Evolutionary conservation across 2,888 invertebrate species (phyloP), one percentile per base, ranked within the genome.

Genomic region (Drosophila prolongata): DNA sequence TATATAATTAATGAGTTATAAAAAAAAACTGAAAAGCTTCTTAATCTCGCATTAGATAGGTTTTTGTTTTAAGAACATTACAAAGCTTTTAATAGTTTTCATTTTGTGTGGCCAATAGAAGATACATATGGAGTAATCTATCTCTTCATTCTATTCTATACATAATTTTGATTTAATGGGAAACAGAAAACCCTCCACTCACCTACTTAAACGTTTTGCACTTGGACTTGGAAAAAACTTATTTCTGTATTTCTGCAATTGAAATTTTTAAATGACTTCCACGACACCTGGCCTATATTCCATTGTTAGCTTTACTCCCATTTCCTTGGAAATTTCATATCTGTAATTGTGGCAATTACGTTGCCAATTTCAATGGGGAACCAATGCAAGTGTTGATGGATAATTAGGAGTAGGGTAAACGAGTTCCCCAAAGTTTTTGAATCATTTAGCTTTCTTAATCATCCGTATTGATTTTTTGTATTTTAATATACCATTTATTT

Each of bases 261-360:
- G 75, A 24, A 62, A 24, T 47, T 52, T 6, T 24, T 24, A 52
- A 24, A 40, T 34, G 55, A 47, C 37, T 44, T 55, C 9, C 37
- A 42, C 75, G 66, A 53, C 71, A 71, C 75, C 75, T 71, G 71
- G 75, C 46, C 52, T n/a, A 13, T 65, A 56, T 71, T 71, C 75
- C 71, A 74, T 53, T 74, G 50, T 74, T 71, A 74, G 49, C 16
- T 34, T 27, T 13, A 19, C 4, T 24, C 34, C 34, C 52, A 35
- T 54, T 40, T 68, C 24, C 34, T 10, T 37, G 37, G 40, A 30
- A 46, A 19, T 37, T 27, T 35, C 19, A 11, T 38, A 50, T 73
- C 16, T 38, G 16, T 57, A 71, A 71, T 71, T 71, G 56, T 56
- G 13, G 71, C 47, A 74, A 71, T 71, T 71, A 74, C 16, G 11